A percentile compares a stretch with the other conserved stretches of the same genome.
Conservation (phyloP, 2,113 vertebrate genomes). For the Lutjanus erythropterus region DNA sequence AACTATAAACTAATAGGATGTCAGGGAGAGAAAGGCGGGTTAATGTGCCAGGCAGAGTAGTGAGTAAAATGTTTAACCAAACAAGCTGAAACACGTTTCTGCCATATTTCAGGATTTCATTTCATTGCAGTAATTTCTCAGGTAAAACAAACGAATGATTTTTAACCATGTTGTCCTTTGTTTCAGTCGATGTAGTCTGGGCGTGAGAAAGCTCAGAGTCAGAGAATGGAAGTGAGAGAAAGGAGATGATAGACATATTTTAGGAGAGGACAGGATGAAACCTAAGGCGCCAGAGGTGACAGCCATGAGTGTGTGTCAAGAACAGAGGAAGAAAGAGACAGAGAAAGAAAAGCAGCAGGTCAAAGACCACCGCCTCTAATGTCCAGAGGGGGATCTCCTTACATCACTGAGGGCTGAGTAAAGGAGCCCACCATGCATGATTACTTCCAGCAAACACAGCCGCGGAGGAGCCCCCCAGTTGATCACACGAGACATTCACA, state of each 20-base stretch:
- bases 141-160: conserved; percentile 13
- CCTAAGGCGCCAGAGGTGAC: conserved; percentile 72
- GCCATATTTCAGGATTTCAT: conserved; percentile 6
- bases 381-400: conserved; percentile 75
- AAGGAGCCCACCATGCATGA: conserved; percentile 75
- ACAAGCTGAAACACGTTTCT: conserved; percentile 3
- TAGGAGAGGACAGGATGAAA: conserved; percentile 45
- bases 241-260: conserved; percentile 55
- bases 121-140: background rate
- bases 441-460: conserved; percentile 74
- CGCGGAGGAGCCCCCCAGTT: conserved; percentile 21
- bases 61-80: conserved; percentile 2
- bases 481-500: conserved; percentile 44
- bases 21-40: background rate
- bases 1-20: background rate
- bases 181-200: conserved; percentile 8
- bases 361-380: conserved; percentile 74
- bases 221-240: conserved; percentile 26
- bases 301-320: conserved; percentile 70
- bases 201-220: conserved; percentile 26
- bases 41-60: background rate
- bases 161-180: background rate
- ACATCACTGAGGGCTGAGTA: conserved; percentile 67
- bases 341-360: conserved; percentile 70
- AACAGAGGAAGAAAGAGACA: conserved; percentile 58